Conservation (phyloP, 2,113 vertebrate species). For the Indicator maculatus region DNA sequence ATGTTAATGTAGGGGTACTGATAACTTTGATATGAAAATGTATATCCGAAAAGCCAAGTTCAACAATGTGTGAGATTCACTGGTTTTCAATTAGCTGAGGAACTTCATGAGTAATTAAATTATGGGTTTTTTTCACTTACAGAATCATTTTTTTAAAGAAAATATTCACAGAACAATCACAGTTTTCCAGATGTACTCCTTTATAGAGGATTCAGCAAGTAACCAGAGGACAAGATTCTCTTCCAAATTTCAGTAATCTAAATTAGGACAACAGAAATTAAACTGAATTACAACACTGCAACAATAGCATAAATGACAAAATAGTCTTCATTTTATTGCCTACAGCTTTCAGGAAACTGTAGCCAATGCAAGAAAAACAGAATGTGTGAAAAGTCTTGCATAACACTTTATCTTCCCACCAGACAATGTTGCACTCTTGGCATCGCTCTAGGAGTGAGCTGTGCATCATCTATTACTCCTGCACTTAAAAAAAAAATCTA, state of each 20-base stretch:
- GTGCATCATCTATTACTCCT: slow-evolving; percentile 23
- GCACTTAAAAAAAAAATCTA: slow-evolving; percentile 60
- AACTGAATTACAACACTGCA: neutral
- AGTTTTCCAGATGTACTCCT: neutral
- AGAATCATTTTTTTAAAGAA: neutral
- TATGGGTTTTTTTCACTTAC: neutral
- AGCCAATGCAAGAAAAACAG: neutral
- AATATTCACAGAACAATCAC: neutral
- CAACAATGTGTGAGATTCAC: neutral
- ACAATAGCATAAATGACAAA: neutral
- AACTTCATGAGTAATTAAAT: neutral
- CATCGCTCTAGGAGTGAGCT: neutral
- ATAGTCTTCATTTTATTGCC: neutral
- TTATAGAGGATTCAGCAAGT: neutral
- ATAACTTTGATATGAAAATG: neutral
- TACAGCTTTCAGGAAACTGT: slow-evolving; percentile 9
- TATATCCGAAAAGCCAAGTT: neutral
- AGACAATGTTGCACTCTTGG: neutral
- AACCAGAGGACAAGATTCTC: neutral
- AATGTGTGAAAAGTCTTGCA: slow-evolving; percentile 40
- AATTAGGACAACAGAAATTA: slow-evolving; percentile 1
- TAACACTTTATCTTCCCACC: slow-evolving; percentile 37
- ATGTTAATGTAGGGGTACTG: neutral
- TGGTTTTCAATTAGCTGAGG: neutral
- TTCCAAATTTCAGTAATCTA: neutral